Evolutionary conservation across 2,113 vertebrate species (phyloP).

Genomic region (Ciconia boyciana): DNA sequence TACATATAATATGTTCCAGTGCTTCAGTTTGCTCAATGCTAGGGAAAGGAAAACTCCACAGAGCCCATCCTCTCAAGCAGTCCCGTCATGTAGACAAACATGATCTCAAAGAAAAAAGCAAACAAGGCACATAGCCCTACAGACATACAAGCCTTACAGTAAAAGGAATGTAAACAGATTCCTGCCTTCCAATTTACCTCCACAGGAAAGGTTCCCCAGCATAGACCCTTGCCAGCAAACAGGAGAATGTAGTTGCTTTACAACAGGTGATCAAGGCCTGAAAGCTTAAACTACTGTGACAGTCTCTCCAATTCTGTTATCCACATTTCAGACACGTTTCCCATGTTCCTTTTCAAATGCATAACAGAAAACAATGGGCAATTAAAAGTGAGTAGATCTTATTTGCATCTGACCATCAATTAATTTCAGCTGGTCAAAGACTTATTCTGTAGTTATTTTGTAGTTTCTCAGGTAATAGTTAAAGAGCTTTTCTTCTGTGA

Average conservation of each 20-base stretch:
- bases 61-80: neutral
- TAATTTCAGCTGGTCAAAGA: neutral
- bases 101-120: neutral
- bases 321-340: neutral
- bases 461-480: neutral
- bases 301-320: neutral
- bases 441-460: neutral
- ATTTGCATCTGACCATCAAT: neutral
- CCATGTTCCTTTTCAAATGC: neutral
- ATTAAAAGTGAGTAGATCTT: neutral
- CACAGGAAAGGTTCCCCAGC: neutral
- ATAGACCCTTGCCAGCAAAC: neutral
- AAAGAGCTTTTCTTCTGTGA: neutral
- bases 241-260: neutral
- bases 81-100: neutral
- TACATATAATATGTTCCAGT: neutral
- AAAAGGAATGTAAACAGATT: neutral
- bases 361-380: neutral
- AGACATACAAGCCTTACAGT: neutral
- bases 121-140: neutral
- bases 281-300: neutral
- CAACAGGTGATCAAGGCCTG: neutral
- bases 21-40: neutral
- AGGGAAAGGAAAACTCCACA: neutral
- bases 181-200: neutral